Evolutionary conservation across 2,888 invertebrate species (phyloP).

Genomic region (Lithophane socia): DNA sequence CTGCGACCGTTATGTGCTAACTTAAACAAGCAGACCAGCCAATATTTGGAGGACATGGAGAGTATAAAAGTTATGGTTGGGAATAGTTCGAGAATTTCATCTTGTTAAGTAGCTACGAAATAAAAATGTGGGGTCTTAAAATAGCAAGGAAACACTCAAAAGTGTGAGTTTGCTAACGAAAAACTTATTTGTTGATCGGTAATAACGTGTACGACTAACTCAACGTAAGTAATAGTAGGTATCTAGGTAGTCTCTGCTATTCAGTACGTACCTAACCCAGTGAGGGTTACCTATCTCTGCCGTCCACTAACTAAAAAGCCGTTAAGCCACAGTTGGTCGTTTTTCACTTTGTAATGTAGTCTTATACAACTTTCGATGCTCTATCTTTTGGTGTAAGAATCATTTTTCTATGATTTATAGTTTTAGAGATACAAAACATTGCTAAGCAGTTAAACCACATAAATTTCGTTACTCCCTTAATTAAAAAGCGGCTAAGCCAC

Average conservation of each 20-base stretch:
- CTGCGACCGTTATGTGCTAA: not conserved
- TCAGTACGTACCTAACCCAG: not conserved
- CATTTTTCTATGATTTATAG: too few species aligned
- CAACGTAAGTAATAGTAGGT: not conserved
- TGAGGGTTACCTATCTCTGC: too few species aligned
- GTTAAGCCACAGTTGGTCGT: too few species aligned
- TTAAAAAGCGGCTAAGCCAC: too few species aligned
- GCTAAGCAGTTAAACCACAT: too few species aligned
- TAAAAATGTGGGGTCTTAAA: slow-evolving; percentile 1
- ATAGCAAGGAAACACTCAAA: not conserved
- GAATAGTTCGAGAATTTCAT: slow-evolving; percentile 7
- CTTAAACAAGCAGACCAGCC: slow-evolving; percentile 25
- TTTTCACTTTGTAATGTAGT: too few species aligned
- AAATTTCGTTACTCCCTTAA: too few species aligned
- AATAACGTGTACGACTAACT: not conserved
- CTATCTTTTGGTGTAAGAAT: too few species aligned
- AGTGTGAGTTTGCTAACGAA: not conserved
- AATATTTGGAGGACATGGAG: slow-evolving; percentile 9
- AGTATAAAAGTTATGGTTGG: slow-evolving; percentile 4
- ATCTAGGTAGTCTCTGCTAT: not conserved
- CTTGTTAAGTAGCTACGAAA: not conserved
- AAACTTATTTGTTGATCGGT: not conserved
- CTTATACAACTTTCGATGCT: too few species aligned
- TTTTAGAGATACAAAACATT: too few species aligned
- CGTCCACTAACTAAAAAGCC: too few species aligned